Percentiles rank a stretch among this genome's conserved stretches.
Conservation (phyloP, 1,140 invertebrate species). For the Nebria ingens region DNA sequence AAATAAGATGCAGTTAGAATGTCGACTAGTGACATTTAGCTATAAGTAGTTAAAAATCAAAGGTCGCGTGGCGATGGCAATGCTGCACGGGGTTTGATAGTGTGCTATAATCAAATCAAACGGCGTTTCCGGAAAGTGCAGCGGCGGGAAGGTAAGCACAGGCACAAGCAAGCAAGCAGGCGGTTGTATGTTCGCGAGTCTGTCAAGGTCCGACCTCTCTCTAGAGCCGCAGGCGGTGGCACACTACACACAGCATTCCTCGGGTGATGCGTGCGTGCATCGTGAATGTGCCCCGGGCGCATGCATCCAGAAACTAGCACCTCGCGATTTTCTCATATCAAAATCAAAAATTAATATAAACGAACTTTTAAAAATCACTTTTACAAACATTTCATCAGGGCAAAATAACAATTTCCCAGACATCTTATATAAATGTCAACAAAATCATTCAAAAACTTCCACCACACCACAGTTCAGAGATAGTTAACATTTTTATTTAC, state of each 20-base stretch:
- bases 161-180: background rate
- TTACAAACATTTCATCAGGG: no score
- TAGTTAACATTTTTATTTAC: no score
- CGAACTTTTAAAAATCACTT: no score
- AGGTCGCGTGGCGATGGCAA: slow-evolving; percentile 18
- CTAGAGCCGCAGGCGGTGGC: slow-evolving; percentile 1
- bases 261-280: background rate
- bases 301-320: no score
- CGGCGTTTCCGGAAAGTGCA: slow-evolving; percentile 7
- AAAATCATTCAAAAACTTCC: no score
- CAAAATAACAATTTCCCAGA: no score
- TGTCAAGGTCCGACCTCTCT: slow-evolving; percentile 7
- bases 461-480: no score
- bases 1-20: slow-evolving; percentile 17
- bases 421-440: no score
- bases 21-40: slow-evolving; percentile 27
- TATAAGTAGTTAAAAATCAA: slow-evolving; percentile 14
- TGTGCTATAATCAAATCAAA: slow-evolving; percentile 9
- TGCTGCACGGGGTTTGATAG: slow-evolving; percentile 4
- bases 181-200: background rate
- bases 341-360: no score
- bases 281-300: background rate
- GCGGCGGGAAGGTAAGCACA: background rate
- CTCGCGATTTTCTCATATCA: no score
- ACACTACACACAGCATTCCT: slow-evolving; percentile 4